Base-by-base conservation (phyloP, 2,888 invertebrate species). In the Ellobium chinense region DNA sequence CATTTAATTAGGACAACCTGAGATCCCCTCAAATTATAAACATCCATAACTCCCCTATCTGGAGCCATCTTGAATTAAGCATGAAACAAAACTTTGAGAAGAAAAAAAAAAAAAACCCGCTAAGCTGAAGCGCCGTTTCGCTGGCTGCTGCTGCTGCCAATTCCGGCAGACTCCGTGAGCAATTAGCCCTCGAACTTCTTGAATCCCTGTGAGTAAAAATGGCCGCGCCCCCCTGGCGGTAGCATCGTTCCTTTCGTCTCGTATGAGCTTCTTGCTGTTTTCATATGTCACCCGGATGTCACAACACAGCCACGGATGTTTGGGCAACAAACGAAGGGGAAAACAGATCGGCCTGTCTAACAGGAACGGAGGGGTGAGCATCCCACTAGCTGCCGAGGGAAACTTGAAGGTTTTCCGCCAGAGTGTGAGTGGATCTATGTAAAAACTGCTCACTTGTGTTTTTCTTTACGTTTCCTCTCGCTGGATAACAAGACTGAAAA, bases 251-350 rank as follows among this genome's bases (percentile, higher is more conserved):
- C 37, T 37, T 24, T 37, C 37, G 36, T n/a, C 66, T 21, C n/a
- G 5, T 4, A 21, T n/a, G 63, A 60, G 60, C 39, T 21, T 4
- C 37, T 14, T 29, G 24, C 21, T 75, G 74, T 75, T 75, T 75
- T 39, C 65, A 39, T 62, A 75, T 75, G 74, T 75, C 74, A 63
- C 18, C 3, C 0, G 31, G 3, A 75, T 29, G 74, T 75, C 74
- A 75, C 74, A 75, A 75, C 58, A 75, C 27, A 37, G 12, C 27
- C 31, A 3, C 27, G 2, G 58, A 56, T 72, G 58, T 72, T 72
- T 72, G 31, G n/a, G 2, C 54, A 72, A 54, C 54, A 72, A n/a
- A 7, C 14, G 31, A 27, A 56, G 27, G 24, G 29, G 54, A 56
- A 58, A 34, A 36, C n/a, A 9, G 31, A 36, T 27, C 68, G 68